Percentiles rank a stretch among this genome's conserved stretches.
Evolutionary conservation across 1,140 invertebrate genomes (phyloP).

Genomic region (Lasioglossum albipes): DNA sequence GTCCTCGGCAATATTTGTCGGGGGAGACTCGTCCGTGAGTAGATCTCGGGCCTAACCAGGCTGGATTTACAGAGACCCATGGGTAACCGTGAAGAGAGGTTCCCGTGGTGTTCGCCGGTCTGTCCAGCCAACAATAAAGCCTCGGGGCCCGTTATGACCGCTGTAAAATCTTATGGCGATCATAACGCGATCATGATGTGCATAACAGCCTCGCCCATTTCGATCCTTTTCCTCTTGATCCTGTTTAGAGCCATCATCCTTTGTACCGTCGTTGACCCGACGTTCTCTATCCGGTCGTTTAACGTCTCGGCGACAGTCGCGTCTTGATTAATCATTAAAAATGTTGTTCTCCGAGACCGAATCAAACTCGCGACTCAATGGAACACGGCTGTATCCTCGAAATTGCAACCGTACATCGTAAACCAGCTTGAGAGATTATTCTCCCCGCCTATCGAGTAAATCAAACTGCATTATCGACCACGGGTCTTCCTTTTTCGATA

Average conservation of each 20-base stretch:
- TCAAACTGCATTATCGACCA: background rate
- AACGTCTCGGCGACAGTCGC: background rate
- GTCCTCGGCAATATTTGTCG: conserved; percentile 32
- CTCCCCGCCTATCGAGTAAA: conserved; percentile 1
- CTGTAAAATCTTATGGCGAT: conserved; percentile 75
- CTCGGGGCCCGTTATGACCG: conserved; percentile 62
- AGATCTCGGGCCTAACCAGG: conserved; percentile 31
- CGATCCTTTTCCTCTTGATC: conserved; percentile 31
- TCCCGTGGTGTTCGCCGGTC: conserved; percentile 35
- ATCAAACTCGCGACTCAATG: conserved; percentile 30
- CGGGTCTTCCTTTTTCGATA: background rate
- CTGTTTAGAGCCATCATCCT: conserved; percentile 26
- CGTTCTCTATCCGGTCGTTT: conserved; percentile 13
- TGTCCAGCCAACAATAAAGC: conserved; percentile 61
- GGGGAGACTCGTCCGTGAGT: conserved; percentile 15
- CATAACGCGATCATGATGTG: conserved; percentile 73
- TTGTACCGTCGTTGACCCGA: conserved; percentile 13
- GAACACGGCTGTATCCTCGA: background rate
- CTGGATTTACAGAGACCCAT: conserved; percentile 42
- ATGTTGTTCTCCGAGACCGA: conserved; percentile 5
- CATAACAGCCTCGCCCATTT: conserved; percentile 55
- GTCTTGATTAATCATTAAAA: conserved; percentile 44
- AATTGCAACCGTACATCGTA: background rate
- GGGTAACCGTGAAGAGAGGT: conserved; percentile 8
- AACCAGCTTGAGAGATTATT: background rate